Evolutionary conservation across 2,113 vertebrate genomes (phyloP), one percentile per base, ranked within the genome.

Genomic region (Ia io): DNA sequence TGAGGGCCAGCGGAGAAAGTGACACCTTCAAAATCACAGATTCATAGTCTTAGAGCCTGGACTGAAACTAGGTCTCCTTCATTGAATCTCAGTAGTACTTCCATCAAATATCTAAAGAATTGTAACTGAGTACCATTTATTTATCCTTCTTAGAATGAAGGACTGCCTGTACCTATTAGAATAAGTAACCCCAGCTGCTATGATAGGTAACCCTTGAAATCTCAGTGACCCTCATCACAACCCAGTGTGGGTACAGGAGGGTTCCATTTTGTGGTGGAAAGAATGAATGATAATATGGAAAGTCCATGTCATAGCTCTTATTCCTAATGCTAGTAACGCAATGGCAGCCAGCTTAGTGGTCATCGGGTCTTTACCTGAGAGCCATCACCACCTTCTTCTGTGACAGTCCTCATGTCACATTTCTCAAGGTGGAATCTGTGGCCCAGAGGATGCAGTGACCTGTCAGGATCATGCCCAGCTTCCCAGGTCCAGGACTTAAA

Each of bases 281-380:
- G 37, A 63, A 14, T 3, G 17, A 67, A 78, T 35, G 16, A 35
- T 16, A 5, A 9, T 0, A 6, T 3, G 20, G 44, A 9, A 59
- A 84, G 32, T 32, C 65, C 22, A 11, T 16, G 2, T 51, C 18
- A 0, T 25, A 3, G 7, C 22, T 11, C 0, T 6, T 20, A 2
- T 42, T 16, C 30, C 51, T 25, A 18, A 11, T 40, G 25, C 30
- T 22, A 23, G 10, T 6, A 14, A 7, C 2, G 1, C 18, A 32
- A 30, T 23, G 32, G 13, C 65, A 28, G 42, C 25, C 12, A 8
- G 9, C 17, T 0, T 4, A 67, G 23, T 44, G 44, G n/a, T 23
- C 12, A 37, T 49, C 17, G 42, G 28, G 12, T 83, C 28, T 92
- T 73, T 53, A 28, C 28, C 23, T 13, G 1, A 28, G 61, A 35